Conservation (phyloP, 2,113 vertebrate species). For the Platysternon megacephalum region DNA sequence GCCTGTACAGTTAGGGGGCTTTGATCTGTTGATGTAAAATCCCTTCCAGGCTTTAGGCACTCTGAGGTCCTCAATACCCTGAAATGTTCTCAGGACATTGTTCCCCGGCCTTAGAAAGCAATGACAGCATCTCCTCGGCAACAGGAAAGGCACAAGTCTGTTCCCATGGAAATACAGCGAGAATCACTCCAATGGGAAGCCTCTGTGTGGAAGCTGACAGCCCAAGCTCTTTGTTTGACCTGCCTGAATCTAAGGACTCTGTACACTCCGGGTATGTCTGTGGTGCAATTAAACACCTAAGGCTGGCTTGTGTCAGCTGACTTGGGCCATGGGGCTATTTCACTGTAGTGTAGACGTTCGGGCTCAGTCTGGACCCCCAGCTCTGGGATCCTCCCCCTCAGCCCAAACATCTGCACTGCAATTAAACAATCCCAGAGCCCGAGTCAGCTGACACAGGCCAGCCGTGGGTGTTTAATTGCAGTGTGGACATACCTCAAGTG, state of each 20-base stretch:
- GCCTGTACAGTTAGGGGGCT: neutral
- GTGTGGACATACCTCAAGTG: neutral
- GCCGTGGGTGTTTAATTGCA: neutral
- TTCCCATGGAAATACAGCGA: slow-evolving; percentile 57
- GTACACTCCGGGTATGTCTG: neutral
- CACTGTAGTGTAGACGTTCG: neutral
- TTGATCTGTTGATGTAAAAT: neutral
- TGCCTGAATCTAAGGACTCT: neutral
- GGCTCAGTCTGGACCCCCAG: neutral
- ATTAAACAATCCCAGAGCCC: neutral
- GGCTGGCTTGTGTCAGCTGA: neutral
- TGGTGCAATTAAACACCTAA: neutral
- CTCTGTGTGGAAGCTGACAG: neutral
- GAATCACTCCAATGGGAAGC: neutral
- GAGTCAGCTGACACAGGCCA: neutral
- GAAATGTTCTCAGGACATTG: neutral
- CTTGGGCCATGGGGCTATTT: neutral
- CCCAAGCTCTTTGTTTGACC: neutral
- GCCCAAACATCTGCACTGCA: neutral
- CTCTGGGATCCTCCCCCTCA: neutral
- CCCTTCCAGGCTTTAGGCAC: neutral
- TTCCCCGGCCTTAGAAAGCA: slow-evolving; percentile 15
- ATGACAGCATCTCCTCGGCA: slow-evolving; percentile 51
- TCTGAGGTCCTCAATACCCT: slow-evolving; percentile 10
- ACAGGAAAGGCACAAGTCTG: slow-evolving; percentile 48